Conservation (phyloP, 2,888 invertebrate genomes). For the Kryphioiulus occultus region DNA sequence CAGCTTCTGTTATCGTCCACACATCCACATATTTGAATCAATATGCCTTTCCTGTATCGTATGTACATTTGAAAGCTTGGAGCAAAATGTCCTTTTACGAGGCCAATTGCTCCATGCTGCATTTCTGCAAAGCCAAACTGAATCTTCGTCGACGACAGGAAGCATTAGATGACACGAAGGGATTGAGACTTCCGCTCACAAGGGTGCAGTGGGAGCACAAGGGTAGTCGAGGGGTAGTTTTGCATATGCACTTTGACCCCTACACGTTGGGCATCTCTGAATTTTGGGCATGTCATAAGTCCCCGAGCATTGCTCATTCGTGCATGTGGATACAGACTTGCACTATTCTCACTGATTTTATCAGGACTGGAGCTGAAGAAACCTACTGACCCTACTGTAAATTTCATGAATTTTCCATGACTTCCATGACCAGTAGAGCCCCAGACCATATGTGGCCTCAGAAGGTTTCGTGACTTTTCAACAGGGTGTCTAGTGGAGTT, state of each 20-base stretch:
- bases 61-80: not conserved
- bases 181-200: not conserved
- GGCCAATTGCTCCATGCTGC: conserved; percentile 2
- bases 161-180: not conserved
- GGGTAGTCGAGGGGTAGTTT: not conserved
- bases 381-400: too few relatives aligned
- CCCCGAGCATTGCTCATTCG: too few relatives aligned
- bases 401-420: too few relatives aligned
- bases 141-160: not conserved
- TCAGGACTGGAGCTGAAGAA: too few relatives aligned
- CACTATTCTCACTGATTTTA: too few relatives aligned
- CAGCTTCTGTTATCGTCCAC: not conserved
- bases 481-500: too few relatives aligned
- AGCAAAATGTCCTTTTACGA: conserved; percentile 31
- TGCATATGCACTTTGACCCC: not conserved
- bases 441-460: too few relatives aligned
- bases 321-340: too few relatives aligned
- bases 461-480: too few relatives aligned
- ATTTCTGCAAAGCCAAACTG: not conserved
- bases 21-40: not conserved
- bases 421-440: too few relatives aligned
- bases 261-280: not conserved
- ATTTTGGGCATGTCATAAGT: not conserved
- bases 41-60: not conserved
- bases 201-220: not conserved